Evolutionary conservation across 2,113 vertebrate species (phyloP).

Genomic region (Otocyon megalotis): DNA sequence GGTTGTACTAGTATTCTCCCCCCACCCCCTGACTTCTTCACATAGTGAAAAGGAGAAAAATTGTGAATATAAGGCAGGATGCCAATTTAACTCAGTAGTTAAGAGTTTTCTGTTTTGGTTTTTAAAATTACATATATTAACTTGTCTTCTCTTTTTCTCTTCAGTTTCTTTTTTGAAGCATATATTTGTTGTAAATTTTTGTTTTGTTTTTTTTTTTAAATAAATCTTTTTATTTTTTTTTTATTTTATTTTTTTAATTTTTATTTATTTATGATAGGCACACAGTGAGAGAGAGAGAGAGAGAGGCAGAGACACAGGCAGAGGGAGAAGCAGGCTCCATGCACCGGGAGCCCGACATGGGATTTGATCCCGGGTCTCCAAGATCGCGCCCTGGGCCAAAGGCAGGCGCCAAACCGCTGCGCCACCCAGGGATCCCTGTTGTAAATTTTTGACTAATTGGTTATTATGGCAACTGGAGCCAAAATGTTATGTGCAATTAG

Average conservation of each 20-base stretch:
- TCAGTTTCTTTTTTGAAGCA: conserved; percentile 1
- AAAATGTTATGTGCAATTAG: conserved; percentile 41
- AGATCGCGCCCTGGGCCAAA: too few relatives aligned
- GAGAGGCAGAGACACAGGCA: too few relatives aligned
- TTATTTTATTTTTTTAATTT: too few relatives aligned
- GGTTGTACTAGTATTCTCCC: background rate
- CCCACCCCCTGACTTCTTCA: background rate
- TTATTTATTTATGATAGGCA: too few relatives aligned
- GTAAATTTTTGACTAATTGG: background rate
- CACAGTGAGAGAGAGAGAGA: too few relatives aligned
- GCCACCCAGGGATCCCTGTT: too few relatives aligned
- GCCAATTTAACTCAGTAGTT: background rate
- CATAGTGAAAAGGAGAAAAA: background rate
- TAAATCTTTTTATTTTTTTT: too few relatives aligned
- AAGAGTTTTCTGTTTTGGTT: conserved; percentile 7
- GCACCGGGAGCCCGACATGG: too few relatives aligned
- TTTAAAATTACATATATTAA: background rate
- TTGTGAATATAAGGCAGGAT: background rate
- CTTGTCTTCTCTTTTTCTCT: background rate
- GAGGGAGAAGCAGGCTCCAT: too few relatives aligned
- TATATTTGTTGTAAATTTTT: conserved; percentile 5
- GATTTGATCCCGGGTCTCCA: too few relatives aligned
- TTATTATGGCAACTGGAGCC: background rate
- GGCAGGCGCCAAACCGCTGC: too few relatives aligned
- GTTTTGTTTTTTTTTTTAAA: too few relatives aligned